Conservation (phyloP, 1,140 invertebrate genomes). For the Papilio aristodemus region DNA sequence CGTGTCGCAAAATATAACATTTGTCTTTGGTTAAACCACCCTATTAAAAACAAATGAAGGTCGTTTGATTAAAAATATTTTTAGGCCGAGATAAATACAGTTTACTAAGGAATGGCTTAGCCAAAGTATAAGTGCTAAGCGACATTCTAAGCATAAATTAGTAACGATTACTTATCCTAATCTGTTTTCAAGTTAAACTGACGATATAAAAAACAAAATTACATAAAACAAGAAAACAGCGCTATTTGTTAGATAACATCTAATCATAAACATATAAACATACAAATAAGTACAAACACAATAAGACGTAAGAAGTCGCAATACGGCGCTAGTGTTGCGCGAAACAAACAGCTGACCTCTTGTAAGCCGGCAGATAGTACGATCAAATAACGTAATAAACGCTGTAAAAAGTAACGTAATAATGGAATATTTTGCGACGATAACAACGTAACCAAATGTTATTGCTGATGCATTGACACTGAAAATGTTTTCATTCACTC, state of each 20-base stretch:
- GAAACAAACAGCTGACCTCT: constrained; percentile 23
- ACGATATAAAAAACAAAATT: too few species aligned
- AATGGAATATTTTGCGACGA: constrained; percentile 22
- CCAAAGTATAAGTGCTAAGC: too few species aligned
- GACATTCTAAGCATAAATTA: too few species aligned
- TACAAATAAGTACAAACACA: background rate
- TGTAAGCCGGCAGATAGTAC: constrained; percentile 13
- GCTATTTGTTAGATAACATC: background rate
- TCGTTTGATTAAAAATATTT: too few species aligned
- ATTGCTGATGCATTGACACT: constrained; percentile 3
- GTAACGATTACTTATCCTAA: too few species aligned
- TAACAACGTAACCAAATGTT: constrained; percentile 1
- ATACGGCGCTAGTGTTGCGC: constrained; percentile 13
- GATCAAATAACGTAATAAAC: constrained; percentile 8
- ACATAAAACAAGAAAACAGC: background rate
- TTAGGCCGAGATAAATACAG: too few species aligned
- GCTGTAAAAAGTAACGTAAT: constrained; percentile 18
- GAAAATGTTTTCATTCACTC: background rate
- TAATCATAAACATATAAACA: background rate
- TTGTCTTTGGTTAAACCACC: background rate
- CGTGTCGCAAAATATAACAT: too few species aligned
- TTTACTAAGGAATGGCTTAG: too few species aligned
- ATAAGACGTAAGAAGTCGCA: background rate
- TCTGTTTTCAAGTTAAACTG: too few species aligned
- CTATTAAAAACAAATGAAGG: background rate